Evolutionary conservation across 2,797 vertebrate species (phyloP).

Genomic region (Protonibea diacanthus): DNA sequence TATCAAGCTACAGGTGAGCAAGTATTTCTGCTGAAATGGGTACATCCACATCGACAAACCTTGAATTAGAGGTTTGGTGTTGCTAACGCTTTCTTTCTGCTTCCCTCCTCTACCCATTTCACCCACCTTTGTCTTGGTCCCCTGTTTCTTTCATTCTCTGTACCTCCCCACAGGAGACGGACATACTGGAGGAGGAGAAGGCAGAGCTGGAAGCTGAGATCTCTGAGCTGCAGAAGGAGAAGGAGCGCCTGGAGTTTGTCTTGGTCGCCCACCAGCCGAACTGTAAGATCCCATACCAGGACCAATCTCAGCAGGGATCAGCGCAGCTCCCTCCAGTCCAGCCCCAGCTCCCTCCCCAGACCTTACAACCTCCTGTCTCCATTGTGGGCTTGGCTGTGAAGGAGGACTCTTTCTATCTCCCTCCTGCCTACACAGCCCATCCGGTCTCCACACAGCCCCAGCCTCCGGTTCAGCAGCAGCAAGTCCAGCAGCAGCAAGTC

Average conservation of each 20-base stretch:
- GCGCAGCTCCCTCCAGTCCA: constrained; percentile 73
- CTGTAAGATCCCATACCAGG: constrained; percentile 94
- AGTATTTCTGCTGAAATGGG: constrained; percentile 27
- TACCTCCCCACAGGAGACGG: constrained; percentile 90
- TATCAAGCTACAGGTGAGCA: constrained; percentile 26
- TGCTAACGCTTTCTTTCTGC: constrained; percentile 23
- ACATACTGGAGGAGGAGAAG: constrained; percentile 96
- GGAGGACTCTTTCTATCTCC: constrained; percentile 91
- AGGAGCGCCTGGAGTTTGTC: constrained; percentile 96
- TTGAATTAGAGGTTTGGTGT: constrained; percentile 11
- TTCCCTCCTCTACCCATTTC: constrained; percentile 23
- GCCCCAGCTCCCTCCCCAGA: constrained; percentile 82
- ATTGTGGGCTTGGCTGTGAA: constrained; percentile 89
- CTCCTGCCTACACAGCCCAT: constrained; percentile 86
- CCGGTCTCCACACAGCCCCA: constrained; percentile 78
- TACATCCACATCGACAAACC: constrained; percentile 37
- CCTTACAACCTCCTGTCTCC: constrained; percentile 84
- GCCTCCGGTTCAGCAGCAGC: constrained; percentile 77
- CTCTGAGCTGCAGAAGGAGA: constrained; percentile 95
- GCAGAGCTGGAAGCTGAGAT: constrained; percentile 96
- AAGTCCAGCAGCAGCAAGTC: constrained; percentile 80
- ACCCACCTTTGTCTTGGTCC: constrained; percentile 37
- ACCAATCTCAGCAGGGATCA: constrained; percentile 73
- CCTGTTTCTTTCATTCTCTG: constrained; percentile 38
- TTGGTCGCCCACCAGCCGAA: constrained; percentile 94